Evolutionary conservation across 2,797 vertebrate genomes (phyloP).

Genomic region (Brachymystax lenok): DNA sequence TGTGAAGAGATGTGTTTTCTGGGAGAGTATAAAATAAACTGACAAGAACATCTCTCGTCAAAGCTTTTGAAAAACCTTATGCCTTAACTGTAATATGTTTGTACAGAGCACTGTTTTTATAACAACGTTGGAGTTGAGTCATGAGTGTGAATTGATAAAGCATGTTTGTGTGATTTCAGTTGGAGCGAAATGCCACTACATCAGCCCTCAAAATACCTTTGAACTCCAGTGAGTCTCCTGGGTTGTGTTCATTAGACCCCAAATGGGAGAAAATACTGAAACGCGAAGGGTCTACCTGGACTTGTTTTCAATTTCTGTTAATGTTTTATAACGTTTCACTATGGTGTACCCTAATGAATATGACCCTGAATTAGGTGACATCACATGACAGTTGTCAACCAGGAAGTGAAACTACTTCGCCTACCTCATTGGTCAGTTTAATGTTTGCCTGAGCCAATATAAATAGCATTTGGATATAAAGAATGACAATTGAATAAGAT

Average conservation of each 20-base stretch:
- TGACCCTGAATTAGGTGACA: slow-evolving; percentile 1
- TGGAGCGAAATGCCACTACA: background rate
- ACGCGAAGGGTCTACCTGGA: too few relatives aligned
- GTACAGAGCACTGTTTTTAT: slow-evolving; percentile 33
- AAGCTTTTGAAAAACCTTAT: slow-evolving; percentile 58
- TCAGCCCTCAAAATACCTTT: background rate
- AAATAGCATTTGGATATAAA: background rate
- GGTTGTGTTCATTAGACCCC: too few relatives aligned
- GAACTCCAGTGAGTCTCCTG: background rate
- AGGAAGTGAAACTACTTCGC: slow-evolving; percentile 19
- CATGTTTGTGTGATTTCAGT: slow-evolving; percentile 16
- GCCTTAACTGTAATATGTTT: slow-evolving; percentile 68
- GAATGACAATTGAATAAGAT: background rate
- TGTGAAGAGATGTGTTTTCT: slow-evolving; percentile 8
- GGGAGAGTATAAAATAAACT: slow-evolving; percentile 4
- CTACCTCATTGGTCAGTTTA: slow-evolving; percentile 33
- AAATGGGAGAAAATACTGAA: too few relatives aligned
- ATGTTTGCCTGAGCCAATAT: background rate
- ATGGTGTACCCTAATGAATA: background rate
- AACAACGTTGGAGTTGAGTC: background rate
- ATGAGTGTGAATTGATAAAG: slow-evolving; percentile 4
- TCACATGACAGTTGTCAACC: background rate
- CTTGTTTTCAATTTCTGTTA: too few relatives aligned
- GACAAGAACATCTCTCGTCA: slow-evolving; percentile 21
- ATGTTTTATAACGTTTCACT: background rate